Evolutionary conservation across 1,140 invertebrate species (phyloP), one percentile per base, ranked within the genome.

Genomic region (Ooceraea biroi): DNA sequence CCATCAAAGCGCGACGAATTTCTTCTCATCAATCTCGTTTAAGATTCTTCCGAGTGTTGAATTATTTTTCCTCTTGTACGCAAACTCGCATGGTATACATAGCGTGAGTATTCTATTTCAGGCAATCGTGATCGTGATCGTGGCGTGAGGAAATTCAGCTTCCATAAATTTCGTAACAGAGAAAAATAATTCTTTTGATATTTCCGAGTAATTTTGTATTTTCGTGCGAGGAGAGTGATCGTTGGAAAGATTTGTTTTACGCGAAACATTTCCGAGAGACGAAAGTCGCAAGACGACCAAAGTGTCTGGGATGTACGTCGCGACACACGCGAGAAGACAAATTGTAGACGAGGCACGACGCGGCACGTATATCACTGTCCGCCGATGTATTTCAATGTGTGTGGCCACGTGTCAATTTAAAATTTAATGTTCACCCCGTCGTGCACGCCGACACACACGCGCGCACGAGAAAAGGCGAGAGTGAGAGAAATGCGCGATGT

Each of bases 331-430:
- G 41, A 71, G 65, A 46, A 80, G 52, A 80, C 65, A 80, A 71
- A 80, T 80, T 80, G 76, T 44, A 55, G 68, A 69, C 19, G 36
- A 58, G 65, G 46, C 57, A 44, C 50, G 76, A 80, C 76, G 44
- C 65, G 71, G 50, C 76, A 57, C 76, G 76, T 80, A 80, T 71
- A 80, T 80, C 76, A 80, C 65, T 80, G 76, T 80, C 76, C 76
- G 65, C 76, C 65, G 66, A 71, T 80, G 65, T 69, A 57, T 57
- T 71, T 80, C 25, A 58, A 50, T 71, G n/a, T n/a, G n/a, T n/a
- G n/a, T n/a, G 65, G 65, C 76, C 36, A 80, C 50, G 41, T 71
- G 76, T 80, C 76, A 80, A 80, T 80, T 71, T 82, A 82, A 82
- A 74, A 74, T 74, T 82, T 82, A 74, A 82, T 82, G 36, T 46